These are phyloP conservation scores for Neoascia interrupta DNA, from an alignment of 2,888 invertebrate genomes.

Conservation along the genomic window DNA sequence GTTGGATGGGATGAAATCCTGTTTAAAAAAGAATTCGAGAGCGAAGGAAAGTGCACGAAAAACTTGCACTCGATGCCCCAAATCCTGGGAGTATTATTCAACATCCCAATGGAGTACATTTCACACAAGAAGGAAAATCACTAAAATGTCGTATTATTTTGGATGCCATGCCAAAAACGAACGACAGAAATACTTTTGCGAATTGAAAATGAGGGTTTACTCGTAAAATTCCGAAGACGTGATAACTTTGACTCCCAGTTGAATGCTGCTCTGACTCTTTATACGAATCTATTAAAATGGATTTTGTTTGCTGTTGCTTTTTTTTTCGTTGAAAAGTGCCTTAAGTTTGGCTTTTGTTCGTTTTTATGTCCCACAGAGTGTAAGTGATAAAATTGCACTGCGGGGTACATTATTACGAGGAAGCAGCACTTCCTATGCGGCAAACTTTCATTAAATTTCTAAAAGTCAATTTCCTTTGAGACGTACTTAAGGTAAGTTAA, in stretches of 20 bases:
- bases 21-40: constrained; percentile 7
- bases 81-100: constrained; percentile 62
- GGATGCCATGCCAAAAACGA: constrained; percentile 21
- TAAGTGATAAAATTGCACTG: constrained; percentile 53
- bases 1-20: constrained; percentile 17
- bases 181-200: constrained; percentile 34
- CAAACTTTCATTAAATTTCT: constrained; percentile 25
- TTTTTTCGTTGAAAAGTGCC: constrained; percentile 21
- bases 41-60: constrained; percentile 40
- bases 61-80: constrained; percentile 59
- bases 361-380: constrained; percentile 23
- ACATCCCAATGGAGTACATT: constrained; percentile 60
- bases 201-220: constrained; percentile 62
- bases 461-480: constrained; percentile 24
- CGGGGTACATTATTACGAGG: constrained; percentile 37
- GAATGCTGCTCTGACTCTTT: too few relatives aligned
- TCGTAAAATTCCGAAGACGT: constrained; percentile 53
- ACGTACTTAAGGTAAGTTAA: too few relatives aligned
- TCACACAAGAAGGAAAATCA: constrained; percentile 61
- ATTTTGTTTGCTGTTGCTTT: constrained; percentile 13
- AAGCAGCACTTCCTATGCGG: constrained; percentile 6
- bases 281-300: constrained; percentile 62
- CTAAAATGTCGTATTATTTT: constrained; percentile 63
- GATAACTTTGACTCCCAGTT: constrained; percentile 53
- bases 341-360: background rate